phyloP scores from a whole-genome alignment of 2,888 invertebrate species.

The Apodemia hepburni region DNA sequence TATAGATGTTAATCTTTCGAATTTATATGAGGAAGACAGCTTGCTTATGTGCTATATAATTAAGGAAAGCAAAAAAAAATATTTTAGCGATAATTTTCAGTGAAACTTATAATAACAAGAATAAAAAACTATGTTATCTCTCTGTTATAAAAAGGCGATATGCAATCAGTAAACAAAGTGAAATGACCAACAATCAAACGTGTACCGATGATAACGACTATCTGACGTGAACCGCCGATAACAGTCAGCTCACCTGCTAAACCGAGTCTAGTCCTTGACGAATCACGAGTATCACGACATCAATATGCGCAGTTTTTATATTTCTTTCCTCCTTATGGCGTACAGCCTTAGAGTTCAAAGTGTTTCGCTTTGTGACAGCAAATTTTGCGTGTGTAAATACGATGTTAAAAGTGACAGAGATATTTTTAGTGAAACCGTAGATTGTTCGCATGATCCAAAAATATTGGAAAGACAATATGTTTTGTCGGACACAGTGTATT shows the following conservation, averaged over 20 bases:
- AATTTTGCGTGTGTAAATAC: conserved; percentile 46
- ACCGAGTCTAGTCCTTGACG: conserved; percentile 23
- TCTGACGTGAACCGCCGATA: conserved; percentile 38
- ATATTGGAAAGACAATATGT: conserved; percentile 36
- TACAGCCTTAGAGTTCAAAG: conserved; percentile 37
- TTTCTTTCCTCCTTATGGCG: conserved; percentile 35
- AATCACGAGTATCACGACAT: conserved; percentile 33
- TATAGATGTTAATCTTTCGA: too few species aligned
- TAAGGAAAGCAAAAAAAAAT: background rate
- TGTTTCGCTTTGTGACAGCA: conserved; percentile 49
- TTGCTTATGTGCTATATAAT: background rate
- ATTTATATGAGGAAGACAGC: too few species aligned
- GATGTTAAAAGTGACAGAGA: conserved; percentile 45
- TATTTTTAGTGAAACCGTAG: conserved; percentile 46
- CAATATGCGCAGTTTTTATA: conserved; percentile 37
- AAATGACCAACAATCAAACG: conserved; percentile 56
- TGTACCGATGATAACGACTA: conserved; percentile 50
- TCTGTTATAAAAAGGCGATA: conserved; percentile 10
- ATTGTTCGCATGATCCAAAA: conserved; percentile 48
- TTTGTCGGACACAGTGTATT: conserved; percentile 46
- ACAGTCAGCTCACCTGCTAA: conserved; percentile 32
- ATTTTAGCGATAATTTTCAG: background rate
- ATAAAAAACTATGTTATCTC: background rate
- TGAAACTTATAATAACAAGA: background rate
- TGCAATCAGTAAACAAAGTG: conserved; percentile 39